Evolutionary conservation across 2,888 invertebrate genomes (phyloP), one percentile per base, ranked within the genome.

Genomic region (Caenorhabditis parvicauda): DNA sequence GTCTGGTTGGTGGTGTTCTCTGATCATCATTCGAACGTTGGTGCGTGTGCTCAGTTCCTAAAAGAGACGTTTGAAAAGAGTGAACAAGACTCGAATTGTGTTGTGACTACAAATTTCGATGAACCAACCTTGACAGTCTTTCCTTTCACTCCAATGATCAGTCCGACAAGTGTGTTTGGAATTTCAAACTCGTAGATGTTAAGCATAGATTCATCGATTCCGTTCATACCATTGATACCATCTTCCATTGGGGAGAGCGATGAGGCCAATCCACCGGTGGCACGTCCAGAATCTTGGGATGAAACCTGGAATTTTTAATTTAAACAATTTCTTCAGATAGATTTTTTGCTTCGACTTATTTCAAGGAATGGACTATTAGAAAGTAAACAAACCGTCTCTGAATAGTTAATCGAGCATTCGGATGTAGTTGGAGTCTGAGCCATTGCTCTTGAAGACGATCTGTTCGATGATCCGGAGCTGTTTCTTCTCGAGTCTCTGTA

Each of bases 151-250:
- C 81, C 81, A 47, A 81, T 81, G 22, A 81, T 70, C 22, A 81
- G 67, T 19, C 81, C 81, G 48, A 81, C 81, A 35, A 81, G 66
- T 32, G 73, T 72, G 59, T 81, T 77, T 19, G 81, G 81, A 35
- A 81, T 75, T 54, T 81, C 81, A 58, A 81, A 81, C 50, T 81
- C 81, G 71, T 81, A 81, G 64, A 77, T 72, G n/a, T n/a, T n/a
- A n/a, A n/a, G n/a, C n/a, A n/a, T n/a, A n/a, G n/a, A n/a, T n/a
- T n/a, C n/a, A n/a, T n/a, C 35, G 35, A 12, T 32, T 12, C 14
- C 44, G 22, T 44, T 44, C 24, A 44, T 28, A 17, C 27, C 41
- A 29, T 47, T 44, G n/a, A n/a, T n/a, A n/a, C n/a, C n/a, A 22
- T 68, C 68, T 41, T 72, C 72, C 52, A 67, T 55, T 37, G 72